phyloP scores from a whole-genome alignment of 2,888 invertebrate genomes.

The Nephrocerus scutellatus region DNA sequence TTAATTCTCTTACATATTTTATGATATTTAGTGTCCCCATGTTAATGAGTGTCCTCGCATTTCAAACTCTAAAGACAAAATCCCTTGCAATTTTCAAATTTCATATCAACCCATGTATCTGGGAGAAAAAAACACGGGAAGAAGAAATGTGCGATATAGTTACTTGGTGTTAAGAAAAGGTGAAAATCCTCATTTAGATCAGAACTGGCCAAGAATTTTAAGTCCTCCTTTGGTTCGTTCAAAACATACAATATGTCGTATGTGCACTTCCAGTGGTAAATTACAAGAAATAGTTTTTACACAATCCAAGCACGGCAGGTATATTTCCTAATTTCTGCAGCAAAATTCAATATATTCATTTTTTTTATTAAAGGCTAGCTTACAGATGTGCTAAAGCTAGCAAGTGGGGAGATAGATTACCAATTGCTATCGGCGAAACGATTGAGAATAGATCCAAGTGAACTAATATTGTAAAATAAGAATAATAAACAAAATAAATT shows the following conservation, averaged over 20 bases:
- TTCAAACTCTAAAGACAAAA: slow-evolving; percentile 49
- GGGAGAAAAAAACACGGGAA: slow-evolving; percentile 46
- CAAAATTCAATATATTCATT: slow-evolving; percentile 3
- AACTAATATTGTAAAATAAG: too few relatives aligned
- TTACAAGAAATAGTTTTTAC: slow-evolving; percentile 73
- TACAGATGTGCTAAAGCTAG: slow-evolving; percentile 68
- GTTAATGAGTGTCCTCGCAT: slow-evolving; percentile 68
- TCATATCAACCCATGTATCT: slow-evolving; percentile 53
- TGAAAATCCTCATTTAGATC: slow-evolving; percentile 48
- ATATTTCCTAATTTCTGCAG: slow-evolving; percentile 15
- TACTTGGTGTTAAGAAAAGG: slow-evolving; percentile 81
- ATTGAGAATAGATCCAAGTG: too few relatives aligned
- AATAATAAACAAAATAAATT: too few relatives aligned
- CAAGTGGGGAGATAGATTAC: slow-evolving; percentile 75
- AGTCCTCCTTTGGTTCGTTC: slow-evolving; percentile 62
- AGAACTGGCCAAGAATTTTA: slow-evolving; percentile 72
- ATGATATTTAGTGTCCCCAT: slow-evolving; percentile 67
- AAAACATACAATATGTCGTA: slow-evolving; percentile 66
- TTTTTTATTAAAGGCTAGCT: slow-evolving; percentile 50
- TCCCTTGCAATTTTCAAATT: slow-evolving; percentile 73
- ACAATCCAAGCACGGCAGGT: slow-evolving; percentile 67
- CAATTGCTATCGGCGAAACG: slow-evolving; percentile 51
- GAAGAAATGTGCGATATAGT: slow-evolving; percentile 57
- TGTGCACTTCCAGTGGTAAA: slow-evolving; percentile 69
- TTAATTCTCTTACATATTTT: slow-evolving; percentile 9